Conservation (phyloP, 2,888 invertebrate genomes). For the Sarcophaga variegata region DNA sequence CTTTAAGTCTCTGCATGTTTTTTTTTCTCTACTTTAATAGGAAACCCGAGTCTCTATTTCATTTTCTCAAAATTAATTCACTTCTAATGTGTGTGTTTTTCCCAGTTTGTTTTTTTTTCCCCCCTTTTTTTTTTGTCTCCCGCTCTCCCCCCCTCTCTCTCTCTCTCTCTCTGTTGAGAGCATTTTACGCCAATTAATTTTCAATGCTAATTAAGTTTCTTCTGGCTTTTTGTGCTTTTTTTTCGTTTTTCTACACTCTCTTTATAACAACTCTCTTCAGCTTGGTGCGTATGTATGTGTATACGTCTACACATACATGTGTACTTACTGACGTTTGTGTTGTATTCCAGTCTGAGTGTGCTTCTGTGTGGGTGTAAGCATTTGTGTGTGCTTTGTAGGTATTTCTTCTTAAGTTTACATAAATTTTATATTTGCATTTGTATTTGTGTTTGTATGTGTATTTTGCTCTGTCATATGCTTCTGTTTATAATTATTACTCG, state of each 20-base stretch:
- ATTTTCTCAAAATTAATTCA: neutral
- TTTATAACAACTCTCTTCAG: neutral
- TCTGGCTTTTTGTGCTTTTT: conserved; percentile 26
- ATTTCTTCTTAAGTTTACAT: neutral
- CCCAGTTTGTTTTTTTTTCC: neutral
- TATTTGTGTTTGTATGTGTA: neutral
- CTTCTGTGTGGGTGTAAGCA: neutral
- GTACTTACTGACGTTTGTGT: neutral
- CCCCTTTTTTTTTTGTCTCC: neutral
- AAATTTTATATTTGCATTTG: neutral
- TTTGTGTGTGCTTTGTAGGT: neutral
- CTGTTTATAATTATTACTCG: neutral
- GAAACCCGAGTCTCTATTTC: too few species aligned
- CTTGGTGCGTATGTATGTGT: conserved; percentile 1
- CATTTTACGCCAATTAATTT: conserved; percentile 70
- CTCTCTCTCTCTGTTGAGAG: conserved; percentile 30
- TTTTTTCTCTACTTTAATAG: too few species aligned
- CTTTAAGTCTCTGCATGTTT: too few species aligned
- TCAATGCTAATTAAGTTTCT: conserved; percentile 71
- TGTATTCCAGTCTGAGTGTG: neutral
- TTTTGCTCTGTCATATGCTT: neutral
- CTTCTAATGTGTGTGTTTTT: conserved; percentile 21
- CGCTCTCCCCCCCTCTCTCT: neutral
- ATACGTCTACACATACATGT: neutral
- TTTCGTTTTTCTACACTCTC: neutral